These are phyloP conservation scores for Geotrypetes seraphini DNA, from an alignment of 2,797 vertebrate genomes.

Conservation along the genomic window DNA sequence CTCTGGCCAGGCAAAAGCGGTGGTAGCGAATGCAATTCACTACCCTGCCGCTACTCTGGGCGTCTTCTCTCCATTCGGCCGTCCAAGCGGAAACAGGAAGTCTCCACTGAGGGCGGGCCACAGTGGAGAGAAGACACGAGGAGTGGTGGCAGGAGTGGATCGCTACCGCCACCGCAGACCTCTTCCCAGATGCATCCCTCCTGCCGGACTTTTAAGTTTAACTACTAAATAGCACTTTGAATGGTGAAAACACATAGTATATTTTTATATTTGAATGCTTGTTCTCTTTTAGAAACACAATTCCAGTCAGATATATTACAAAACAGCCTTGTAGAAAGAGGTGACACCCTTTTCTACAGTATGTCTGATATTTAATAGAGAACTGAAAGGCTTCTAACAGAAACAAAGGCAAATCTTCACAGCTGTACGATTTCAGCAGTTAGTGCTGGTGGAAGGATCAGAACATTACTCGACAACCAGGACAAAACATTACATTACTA, in stretches of 20 bases:
- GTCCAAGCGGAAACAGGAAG: too few relatives aligned
- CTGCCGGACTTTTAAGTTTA: slow-evolving; percentile 81
- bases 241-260: slow-evolving; percentile 88
- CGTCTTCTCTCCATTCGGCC: too few relatives aligned
- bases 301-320: slow-evolving; percentile 75
- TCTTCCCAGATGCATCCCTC: too few relatives aligned
- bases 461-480: slow-evolving; percentile 75
- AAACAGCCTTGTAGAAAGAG: slow-evolving; percentile 64
- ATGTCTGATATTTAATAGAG: slow-evolving; percentile 65
- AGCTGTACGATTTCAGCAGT: slow-evolving; percentile 79
- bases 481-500: slow-evolving; percentile 86
- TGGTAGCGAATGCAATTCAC: too few relatives aligned
- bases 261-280: slow-evolving; percentile 62
- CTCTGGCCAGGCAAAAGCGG: too few relatives aligned
- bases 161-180: too few relatives aligned
- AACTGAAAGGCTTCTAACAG: slow-evolving; percentile 66
- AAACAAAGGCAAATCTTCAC: slow-evolving; percentile 69
- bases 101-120: too few relatives aligned
- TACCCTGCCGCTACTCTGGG: too few relatives aligned
- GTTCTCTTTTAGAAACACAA: slow-evolving; percentile 67
- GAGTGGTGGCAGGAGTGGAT: too few relatives aligned
- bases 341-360: slow-evolving; percentile 63
- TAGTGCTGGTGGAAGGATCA: slow-evolving; percentile 80
- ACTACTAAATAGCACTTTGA: slow-evolving; percentile 97
- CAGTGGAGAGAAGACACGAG: too few relatives aligned